These are phyloP conservation scores for Nannoperca obscura DNA, from an alignment of 2,797 vertebrate species.

Conservation along the genomic window DNA sequence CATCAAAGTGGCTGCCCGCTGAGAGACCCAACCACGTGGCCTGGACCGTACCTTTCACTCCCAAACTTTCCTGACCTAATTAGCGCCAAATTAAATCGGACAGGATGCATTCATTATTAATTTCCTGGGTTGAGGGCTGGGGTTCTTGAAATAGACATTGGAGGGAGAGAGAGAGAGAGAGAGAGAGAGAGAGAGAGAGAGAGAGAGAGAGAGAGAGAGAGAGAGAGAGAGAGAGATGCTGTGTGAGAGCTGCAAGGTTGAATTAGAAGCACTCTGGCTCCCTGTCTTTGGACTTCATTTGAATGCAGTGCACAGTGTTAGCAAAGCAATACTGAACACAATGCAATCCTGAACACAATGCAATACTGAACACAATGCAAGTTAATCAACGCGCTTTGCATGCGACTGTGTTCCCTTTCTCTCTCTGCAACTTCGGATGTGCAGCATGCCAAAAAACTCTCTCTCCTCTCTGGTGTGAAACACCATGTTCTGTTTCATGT, in stretches of 20 bases:
- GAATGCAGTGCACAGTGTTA: constrained; percentile 55
- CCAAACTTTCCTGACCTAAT: constrained; percentile 85
- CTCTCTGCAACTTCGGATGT: constrained; percentile 47
- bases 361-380: constrained; percentile 63
- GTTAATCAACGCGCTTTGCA: constrained; percentile 70
- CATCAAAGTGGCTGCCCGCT: constrained; percentile 79
- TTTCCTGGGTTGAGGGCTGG: constrained; percentile 53
- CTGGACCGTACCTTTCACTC: constrained; percentile 81
- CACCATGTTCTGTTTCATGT: constrained; percentile 48
- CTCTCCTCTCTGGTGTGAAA: constrained; percentile 54
- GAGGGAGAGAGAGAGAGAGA: constrained; percentile 34
- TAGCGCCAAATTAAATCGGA: constrained; percentile 80
- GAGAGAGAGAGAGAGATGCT: constrained; percentile 24
- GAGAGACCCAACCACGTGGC: constrained; percentile 76
- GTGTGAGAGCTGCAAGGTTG: constrained; percentile 44
- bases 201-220: constrained; percentile 21
- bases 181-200: too few relatives aligned
- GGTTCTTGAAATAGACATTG: constrained; percentile 77
- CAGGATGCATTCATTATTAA: constrained; percentile 83
- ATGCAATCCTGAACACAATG: constrained; percentile 66
- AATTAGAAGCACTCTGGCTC: constrained; percentile 55
- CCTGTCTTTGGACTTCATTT: constrained; percentile 61
- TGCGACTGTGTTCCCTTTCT: constrained; percentile 39
- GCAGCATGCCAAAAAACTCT: constrained; percentile 48
- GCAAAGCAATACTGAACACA: constrained; percentile 62